Evolutionary conservation across 2,113 vertebrate species (phyloP), one percentile per base, ranked within the genome.

Genomic region (Noctilio leporinus): DNA sequence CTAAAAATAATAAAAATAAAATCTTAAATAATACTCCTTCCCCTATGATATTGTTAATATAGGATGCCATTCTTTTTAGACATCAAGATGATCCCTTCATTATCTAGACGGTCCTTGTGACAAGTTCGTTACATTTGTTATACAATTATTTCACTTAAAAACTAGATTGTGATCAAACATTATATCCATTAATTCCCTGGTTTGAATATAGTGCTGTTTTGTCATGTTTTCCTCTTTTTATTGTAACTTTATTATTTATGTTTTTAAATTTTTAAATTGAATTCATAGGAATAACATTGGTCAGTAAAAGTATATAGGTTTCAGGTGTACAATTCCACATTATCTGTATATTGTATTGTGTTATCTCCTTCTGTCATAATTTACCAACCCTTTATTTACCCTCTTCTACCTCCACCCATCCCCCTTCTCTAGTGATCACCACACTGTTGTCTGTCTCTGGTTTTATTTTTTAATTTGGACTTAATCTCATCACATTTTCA

Each of bases 151-250:
- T 97, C 62, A 47, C 77, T 95, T 92, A 89, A 82, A 72, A 94
- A 93, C 88, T 76, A 89, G 51, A 77, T 91, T 96, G 86, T 96
- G 93, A 94, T 96, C 91, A 97, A 96, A 93, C 82, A 93, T 96
- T 84, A 49, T 1, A 91, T 67, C 91, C 70, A 89, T 93, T 91
- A 89, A 94, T 95, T 96, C 57, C 64, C 35, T 49, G 81, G 82
- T 92, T 91, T 93, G 82, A 93, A 91, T 93, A 96, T 82, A 94
- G 85, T 94, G 89, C 88, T 96, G 73, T 96, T 97, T 96, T 96
- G 90, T 95, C 96, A 87, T 28, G 85, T 89, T 87, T 95, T 55
- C 65, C 38, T 85, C 35, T 78, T 93, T 93, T 92, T 93, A 96
- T 73, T 96, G 38, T 93, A 93, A 94, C 80, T 90, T 96, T 94